phyloP scores from a whole-genome alignment of 1,140 invertebrate species.

The Rhyzopertha dominica region DNA sequence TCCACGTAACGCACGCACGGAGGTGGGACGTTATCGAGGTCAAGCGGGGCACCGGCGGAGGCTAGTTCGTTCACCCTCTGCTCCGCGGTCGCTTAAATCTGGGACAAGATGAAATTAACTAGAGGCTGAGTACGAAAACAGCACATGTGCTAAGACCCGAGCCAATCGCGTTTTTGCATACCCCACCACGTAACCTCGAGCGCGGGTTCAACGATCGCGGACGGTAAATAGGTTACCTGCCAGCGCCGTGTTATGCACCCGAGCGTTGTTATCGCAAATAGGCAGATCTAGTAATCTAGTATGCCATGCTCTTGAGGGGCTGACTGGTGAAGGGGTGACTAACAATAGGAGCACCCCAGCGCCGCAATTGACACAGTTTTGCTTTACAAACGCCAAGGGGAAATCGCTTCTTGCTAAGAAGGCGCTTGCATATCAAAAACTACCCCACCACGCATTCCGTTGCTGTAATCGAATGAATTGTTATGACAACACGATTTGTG shows the following conservation, averaged over 20 bases:
- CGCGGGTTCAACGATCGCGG: constrained; percentile 38
- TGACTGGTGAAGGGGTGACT: too few relatives aligned
- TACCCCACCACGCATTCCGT: too few relatives aligned
- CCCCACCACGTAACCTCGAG: constrained; percentile 31
- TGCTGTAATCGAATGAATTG: too few relatives aligned
- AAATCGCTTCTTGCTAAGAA: too few relatives aligned
- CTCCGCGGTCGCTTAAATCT: constrained; percentile 36
- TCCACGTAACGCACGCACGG: not conserved
- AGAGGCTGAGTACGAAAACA: constrained; percentile 42
- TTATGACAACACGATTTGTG: too few relatives aligned
- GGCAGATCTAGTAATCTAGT: too few relatives aligned
- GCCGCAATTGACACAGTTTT: too few relatives aligned
- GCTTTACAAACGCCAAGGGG: too few relatives aligned
- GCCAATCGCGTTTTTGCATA: constrained; percentile 28
- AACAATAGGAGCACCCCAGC: too few relatives aligned
- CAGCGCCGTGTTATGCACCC: constrained; percentile 21
- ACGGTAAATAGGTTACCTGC: constrained; percentile 44
- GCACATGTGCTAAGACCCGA: constrained; percentile 31
- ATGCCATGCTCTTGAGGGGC: too few relatives aligned
- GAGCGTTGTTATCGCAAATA: constrained; percentile 12
- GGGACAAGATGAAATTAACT: constrained; percentile 47
- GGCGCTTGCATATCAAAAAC: too few relatives aligned
- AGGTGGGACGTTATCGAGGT: constrained; percentile 27
- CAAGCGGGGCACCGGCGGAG: constrained; percentile 25
- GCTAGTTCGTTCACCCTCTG: constrained; percentile 42